Percentiles rank a stretch among this genome's conserved stretches.
Evolutionary conservation across 2,113 vertebrate species (phyloP).

Genomic region (Sphyrna mokarran): DNA sequence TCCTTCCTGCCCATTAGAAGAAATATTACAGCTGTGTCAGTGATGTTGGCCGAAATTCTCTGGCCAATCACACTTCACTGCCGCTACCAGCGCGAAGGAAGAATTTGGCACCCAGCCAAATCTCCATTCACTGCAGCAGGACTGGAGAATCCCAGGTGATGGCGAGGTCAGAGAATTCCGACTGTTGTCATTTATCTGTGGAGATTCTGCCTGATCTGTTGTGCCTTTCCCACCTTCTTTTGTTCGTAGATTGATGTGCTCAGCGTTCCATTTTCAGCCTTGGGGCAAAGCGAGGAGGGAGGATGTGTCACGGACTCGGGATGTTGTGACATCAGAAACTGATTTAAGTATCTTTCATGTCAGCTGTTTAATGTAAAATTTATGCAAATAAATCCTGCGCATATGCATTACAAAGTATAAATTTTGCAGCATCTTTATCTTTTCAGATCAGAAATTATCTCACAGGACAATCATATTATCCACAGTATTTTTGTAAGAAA

Average conservation of each 20-base stretch:
- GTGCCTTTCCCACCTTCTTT: too few relatives aligned
- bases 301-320: not conserved
- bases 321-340: not conserved
- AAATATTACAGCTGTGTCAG: not conserved
- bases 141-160: too few relatives aligned
- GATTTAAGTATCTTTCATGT: not conserved
- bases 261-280: not conserved
- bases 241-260: not conserved
- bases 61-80: too few relatives aligned
- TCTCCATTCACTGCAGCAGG: too few relatives aligned
- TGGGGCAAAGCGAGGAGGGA: not conserved
- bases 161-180: too few relatives aligned
- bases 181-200: not conserved
- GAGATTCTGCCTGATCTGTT: not conserved
- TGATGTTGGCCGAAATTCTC: not conserved
- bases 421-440: not conserved
- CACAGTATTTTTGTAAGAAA: not conserved
- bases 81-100: too few relatives aligned
- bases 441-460: conserved; percentile 4
- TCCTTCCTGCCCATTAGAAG: not conserved
- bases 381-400: not conserved
- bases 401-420: not conserved
- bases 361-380: not conserved
- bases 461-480: not conserved
- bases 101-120: too few relatives aligned